These are phyloP conservation scores for Yponomeuta cagnagella DNA, from an alignment of 2,888 invertebrate genomes.

Conservation along the genomic window DNA sequence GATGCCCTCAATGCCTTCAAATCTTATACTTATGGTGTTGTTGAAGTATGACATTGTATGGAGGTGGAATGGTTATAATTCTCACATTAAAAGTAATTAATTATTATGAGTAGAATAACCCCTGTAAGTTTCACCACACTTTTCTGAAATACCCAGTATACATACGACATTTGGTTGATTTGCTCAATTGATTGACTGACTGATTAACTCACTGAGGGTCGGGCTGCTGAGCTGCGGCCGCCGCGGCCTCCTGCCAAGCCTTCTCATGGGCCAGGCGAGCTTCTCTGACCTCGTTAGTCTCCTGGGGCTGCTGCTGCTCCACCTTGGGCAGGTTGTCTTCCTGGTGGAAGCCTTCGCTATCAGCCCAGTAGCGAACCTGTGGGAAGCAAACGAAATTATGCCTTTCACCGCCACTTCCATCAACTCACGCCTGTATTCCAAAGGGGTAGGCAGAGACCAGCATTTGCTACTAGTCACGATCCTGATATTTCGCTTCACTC, in stretches of 20 bases:
- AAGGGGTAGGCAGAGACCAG: no score
- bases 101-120: not conserved
- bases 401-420: no score
- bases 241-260: slow-evolving; percentile 81
- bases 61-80: no score
- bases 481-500: no score
- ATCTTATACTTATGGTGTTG: no score
- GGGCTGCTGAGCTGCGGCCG: slow-evolving; percentile 58
- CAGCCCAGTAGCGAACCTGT: slow-evolving; percentile 83
- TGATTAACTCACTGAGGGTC: slow-evolving; percentile 39
- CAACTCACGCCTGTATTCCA: no score
- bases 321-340: slow-evolving; percentile 82
- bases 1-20: no score
- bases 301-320: slow-evolving; percentile 77
- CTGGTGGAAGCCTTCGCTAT: slow-evolving; percentile 86
- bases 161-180: not conserved
- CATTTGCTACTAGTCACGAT: no score
- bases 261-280: slow-evolving; percentile 82
- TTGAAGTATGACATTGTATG: no score
- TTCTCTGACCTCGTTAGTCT: slow-evolving; percentile 81
- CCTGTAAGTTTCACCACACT: not conserved
- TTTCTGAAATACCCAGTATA: no score
- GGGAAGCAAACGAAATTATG: slow-evolving; percentile 9
- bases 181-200: not conserved
- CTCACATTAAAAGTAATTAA: no score